Conservation (phyloP, 92 coral and sea anemone genomes). For the Galaxea fascicularis region DNA sequence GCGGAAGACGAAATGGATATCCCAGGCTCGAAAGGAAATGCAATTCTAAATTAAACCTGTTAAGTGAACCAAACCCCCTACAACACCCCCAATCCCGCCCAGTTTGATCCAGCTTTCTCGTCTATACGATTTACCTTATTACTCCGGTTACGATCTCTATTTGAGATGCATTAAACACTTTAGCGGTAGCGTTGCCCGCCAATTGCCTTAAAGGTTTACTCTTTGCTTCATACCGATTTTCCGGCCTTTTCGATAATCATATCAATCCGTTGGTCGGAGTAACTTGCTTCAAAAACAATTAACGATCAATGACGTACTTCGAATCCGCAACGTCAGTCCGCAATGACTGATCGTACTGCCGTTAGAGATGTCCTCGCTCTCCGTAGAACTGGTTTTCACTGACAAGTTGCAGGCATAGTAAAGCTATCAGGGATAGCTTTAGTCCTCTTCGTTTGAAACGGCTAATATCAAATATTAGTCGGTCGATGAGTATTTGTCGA, state of each 20-base stretch:
- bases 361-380: too few species aligned
- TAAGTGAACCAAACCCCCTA: background rate
- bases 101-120: background rate
- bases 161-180: too few species aligned
- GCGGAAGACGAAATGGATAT: background rate
- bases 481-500: background rate
- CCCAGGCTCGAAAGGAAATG: background rate
- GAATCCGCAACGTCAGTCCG: background rate
- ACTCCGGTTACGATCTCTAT: too few species aligned
- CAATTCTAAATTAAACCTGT: background rate
- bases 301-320: background rate
- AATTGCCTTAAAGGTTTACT: background rate
- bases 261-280: background rate
- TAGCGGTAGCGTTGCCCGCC: background rate
- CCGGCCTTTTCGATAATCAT: background rate
- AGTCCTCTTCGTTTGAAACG: too few species aligned
- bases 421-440: background rate
- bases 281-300: too few species aligned
- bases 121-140: background rate
- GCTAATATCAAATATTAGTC: background rate
- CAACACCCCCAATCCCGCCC: background rate
- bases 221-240: background rate
- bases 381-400: too few species aligned
- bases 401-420: background rate
- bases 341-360: too few species aligned